Base-by-base conservation (phyloP, 2,113 vertebrate species). In the Cinclus cinclus region DNA sequence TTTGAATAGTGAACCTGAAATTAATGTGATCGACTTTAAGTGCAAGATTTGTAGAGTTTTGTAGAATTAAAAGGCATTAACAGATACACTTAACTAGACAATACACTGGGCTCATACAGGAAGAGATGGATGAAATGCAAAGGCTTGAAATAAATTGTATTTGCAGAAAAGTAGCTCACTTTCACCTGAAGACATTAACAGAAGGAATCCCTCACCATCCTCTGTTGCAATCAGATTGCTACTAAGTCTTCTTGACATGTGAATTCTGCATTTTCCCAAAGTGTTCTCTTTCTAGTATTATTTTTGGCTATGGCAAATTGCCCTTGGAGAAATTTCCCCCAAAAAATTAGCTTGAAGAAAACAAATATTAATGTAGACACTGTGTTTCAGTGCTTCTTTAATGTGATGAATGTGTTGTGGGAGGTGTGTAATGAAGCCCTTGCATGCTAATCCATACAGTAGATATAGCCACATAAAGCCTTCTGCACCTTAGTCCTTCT, bases 1-100 rank as follows among this genome's bases (percentile, higher is more conserved):
- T 99, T 94, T 98, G 98, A 94, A 99, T 98, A 82, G 93, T 98
- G 97, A 99, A 99, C 96, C 99, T 99, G 96, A 92, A 97, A 98
- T 81, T 55, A 92, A 81, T 7, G 63, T 18, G 67, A 85, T n/a
- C 84, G 58, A 44, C 84, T 63, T 90, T 89, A 77, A 93, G 89
- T 65, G 71, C 33, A 49, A 19, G 12, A 24, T 53, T 96, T 22
- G 12, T 81, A 59, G 27, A 71, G 10, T 78, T 89, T 52, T 20
- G 16, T 81, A 64, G 65, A 82, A 25, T 52, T 67, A 82, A 83
- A 80, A 68, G 7, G 37, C 30, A 4, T 41, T 37, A 71, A 60
- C 11, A 88, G 33, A n/a, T 55, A 8, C 12, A 12, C 19, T 75
- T 67, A 62, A 78, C 63, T 76, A 75, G 25, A 31, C 0, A 11